Evolutionary conservation across 2,888 invertebrate species (phyloP), one percentile per base, ranked within the genome.

Genomic region (Gymnoscelis rufifasciata): DNA sequence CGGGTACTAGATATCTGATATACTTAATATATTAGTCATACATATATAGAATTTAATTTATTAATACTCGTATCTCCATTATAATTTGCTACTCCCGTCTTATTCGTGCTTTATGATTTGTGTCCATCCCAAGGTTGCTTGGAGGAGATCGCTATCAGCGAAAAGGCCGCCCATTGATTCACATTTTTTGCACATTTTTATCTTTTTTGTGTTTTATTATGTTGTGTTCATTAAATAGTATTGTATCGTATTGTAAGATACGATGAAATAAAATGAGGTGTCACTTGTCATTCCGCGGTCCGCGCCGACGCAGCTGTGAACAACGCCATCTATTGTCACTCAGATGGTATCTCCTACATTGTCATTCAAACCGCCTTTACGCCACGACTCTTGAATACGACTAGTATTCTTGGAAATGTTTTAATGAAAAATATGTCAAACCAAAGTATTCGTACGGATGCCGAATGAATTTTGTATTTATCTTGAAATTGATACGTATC

Each of bases 391-490:
- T 19, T 10, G 33, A 41, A 33, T 33, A 64, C 62, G 59, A 19
- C 3, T 50, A 43, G 24, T 7, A n/a, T 57, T 56, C 57, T 56
- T 30, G 46, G 56, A 56, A 56, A 44, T 68, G 56, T 59, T 62
- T 54, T 64, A 35, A 35, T 57, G 65, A 72, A 78, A 78, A 78
- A 75, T 69, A 64, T 75, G 74, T 72, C 69, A 66, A 73, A 59
- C 60, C 77, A 78, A 79, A 77, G 65, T 73, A 72, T 72, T 71
- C 56, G 30, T 15, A 65, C 71, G 69, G 59, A 64, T 23, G 38
- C 40, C 39, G 76, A 71, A 78, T 71, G 13, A 15, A 68, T 70
- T 40, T 45, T 44, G 11, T 45, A 51, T 51, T 33, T 49, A 53
- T 57, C 45, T 52, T 46, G 42, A 43, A 41, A 30, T 45, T 11